phyloP scores from a whole-genome alignment of 2,888 invertebrate species.

The Mythimna vitellina region DNA sequence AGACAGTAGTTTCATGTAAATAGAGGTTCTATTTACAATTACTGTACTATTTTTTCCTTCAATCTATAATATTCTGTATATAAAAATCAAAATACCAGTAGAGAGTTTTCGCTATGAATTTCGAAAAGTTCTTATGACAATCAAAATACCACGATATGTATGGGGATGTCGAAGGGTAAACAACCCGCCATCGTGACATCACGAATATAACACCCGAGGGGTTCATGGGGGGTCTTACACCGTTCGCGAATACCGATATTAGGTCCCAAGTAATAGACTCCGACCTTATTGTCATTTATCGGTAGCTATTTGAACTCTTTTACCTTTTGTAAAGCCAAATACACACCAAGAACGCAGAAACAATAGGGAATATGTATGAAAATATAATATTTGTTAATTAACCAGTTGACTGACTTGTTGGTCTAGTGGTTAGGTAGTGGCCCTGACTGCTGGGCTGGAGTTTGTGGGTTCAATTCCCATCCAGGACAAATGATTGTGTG shows the following conservation, averaged over 20 bases:
- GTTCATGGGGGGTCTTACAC: background rate
- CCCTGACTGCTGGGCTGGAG: no score
- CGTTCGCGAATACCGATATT: conserved; percentile 16
- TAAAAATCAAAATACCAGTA: background rate
- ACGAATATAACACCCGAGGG: conserved; percentile 20
- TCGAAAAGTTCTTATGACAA: background rate
- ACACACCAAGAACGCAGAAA: background rate
- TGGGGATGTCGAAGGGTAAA: conserved; percentile 22
- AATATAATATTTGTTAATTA: no score
- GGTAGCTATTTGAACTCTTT: background rate
- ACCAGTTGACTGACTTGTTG: no score
- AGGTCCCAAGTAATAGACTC: conserved; percentile 1
- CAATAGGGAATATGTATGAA: background rate
- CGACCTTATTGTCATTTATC: conserved; percentile 19
- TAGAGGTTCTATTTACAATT: no score
- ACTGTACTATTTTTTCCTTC: no score
- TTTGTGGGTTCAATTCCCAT: no score
- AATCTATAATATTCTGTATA: background rate
- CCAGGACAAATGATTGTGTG: no score
- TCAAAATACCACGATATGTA: background rate
- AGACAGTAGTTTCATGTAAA: no score
- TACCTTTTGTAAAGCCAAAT: background rate
- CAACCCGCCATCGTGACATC: conserved; percentile 13
- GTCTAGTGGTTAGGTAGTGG: no score
- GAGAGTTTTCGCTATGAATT: background rate